Evolutionary conservation across 2,797 vertebrate species (phyloP).

Genomic region (Tauraco hartlaubi): DNA sequence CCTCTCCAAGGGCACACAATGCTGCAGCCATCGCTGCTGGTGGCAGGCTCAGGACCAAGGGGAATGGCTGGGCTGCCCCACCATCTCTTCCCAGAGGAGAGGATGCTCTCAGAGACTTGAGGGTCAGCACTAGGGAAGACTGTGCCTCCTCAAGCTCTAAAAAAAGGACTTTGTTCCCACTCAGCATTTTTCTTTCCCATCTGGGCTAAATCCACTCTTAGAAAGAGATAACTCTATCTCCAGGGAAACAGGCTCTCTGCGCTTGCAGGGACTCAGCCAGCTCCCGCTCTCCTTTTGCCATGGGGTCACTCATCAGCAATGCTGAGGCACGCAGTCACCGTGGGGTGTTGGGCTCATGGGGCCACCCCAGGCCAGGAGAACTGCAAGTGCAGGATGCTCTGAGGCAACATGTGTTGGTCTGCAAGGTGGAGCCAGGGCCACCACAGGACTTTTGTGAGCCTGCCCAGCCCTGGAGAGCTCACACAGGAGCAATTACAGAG

Average conservation of each 20-base stretch:
- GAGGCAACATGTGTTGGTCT: background rate
- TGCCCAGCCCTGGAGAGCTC: background rate
- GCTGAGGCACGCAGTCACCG: background rate
- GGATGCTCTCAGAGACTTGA: background rate
- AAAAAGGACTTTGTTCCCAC: slow-evolving; percentile 61
- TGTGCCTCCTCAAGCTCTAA: slow-evolving; percentile 65
- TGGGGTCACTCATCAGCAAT: slow-evolving; percentile 16
- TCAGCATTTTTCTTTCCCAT: slow-evolving; percentile 63
- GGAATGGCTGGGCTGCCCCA: background rate
- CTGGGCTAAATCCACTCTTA: slow-evolving; percentile 77
- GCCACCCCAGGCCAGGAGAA: background rate
- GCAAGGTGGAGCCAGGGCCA: background rate
- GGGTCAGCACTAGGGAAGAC: slow-evolving; percentile 37
- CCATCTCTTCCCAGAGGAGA: background rate
- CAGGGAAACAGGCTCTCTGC: slow-evolving; percentile 79
- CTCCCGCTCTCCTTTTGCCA: slow-evolving; percentile 60
- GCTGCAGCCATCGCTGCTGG: background rate
- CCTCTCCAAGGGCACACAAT: background rate
- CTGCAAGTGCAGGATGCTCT: background rate
- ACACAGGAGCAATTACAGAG: background rate
- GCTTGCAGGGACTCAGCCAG: slow-evolving; percentile 62
- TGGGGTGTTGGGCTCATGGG: background rate
- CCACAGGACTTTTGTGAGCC: background rate
- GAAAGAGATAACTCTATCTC: slow-evolving; percentile 79
- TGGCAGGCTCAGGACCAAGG: background rate